phyloP scores from a whole-genome alignment of 2,113 vertebrate genomes.

The Mellivora capensis region DNA sequence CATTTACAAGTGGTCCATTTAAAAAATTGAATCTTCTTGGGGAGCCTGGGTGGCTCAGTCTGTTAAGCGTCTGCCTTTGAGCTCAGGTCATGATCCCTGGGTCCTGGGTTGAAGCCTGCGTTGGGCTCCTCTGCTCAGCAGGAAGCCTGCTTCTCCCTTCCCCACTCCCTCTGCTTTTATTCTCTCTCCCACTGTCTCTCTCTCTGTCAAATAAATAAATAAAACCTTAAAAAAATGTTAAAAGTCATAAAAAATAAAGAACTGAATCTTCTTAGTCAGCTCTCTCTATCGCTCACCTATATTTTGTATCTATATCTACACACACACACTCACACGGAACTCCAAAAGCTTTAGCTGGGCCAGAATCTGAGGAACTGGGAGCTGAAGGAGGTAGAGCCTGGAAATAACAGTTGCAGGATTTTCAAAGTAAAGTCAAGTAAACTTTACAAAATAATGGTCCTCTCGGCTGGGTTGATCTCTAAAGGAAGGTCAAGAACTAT shows the following conservation, averaged over 20 bases:
- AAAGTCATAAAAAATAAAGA: not conserved
- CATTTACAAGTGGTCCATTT: not conserved
- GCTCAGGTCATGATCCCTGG: too few species aligned
- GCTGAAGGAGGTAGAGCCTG: not conserved
- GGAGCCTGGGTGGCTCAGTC: too few species aligned
- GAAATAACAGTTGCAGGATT: slow-evolving; percentile 22
- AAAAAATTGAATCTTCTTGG: not conserved
- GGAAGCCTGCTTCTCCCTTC: too few species aligned
- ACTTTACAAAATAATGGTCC: slow-evolving; percentile 25
- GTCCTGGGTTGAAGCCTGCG: too few species aligned
- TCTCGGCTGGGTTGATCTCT: not conserved
- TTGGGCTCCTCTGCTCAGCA: too few species aligned
- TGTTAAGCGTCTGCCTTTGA: too few species aligned
- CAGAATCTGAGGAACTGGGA: not conserved
- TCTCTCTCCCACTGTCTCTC: too few species aligned
- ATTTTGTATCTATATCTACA: not conserved
- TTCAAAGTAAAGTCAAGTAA: not conserved
- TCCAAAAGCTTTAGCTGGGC: not conserved
- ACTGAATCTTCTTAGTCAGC: not conserved
- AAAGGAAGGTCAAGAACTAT: not conserved
- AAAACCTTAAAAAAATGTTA: too few species aligned
- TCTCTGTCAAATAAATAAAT: too few species aligned
- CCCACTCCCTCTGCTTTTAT: too few species aligned
- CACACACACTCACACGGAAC: not conserved
- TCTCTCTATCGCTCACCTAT: not conserved